Conservation (phyloP, 1,140 invertebrate genomes). For the Magallana gigas region DNA sequence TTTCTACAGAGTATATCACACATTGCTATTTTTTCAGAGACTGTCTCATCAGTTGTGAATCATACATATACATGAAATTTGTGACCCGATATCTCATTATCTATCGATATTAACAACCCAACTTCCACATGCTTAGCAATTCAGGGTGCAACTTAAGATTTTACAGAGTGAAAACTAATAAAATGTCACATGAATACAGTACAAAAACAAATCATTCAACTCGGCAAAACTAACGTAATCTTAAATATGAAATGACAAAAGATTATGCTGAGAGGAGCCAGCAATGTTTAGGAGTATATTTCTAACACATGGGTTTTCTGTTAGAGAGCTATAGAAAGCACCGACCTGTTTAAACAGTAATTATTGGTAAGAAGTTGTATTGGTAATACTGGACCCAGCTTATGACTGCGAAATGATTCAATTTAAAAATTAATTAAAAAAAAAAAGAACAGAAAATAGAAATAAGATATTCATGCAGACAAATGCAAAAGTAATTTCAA, state of each 20-base stretch:
- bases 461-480: no score
- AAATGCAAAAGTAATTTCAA: no score
- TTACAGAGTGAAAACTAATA: slow-evolving; percentile 25
- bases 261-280: not conserved
- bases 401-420: not conserved
- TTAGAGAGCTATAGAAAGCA: not conserved
- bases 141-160: not conserved
- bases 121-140: not conserved
- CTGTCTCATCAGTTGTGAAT: no score
- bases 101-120: no score
- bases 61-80: no score
- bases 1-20: not conserved
- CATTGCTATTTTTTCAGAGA: not conserved
- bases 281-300: not conserved
- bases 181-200: not conserved
- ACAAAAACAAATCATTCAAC: not conserved
- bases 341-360: slow-evolving; percentile 9
- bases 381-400: not conserved
- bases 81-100: no score
- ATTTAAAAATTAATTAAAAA: not conserved
- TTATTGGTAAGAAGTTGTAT: not conserved
- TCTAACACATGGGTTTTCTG: no score
- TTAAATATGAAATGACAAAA: not conserved
- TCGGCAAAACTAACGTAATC: not conserved
- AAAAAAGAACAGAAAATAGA: not conserved